These are phyloP conservation scores for Himalopsyche kuldschensis DNA, from an alignment of 2,888 invertebrate species.

Conservation along the genomic window DNA sequence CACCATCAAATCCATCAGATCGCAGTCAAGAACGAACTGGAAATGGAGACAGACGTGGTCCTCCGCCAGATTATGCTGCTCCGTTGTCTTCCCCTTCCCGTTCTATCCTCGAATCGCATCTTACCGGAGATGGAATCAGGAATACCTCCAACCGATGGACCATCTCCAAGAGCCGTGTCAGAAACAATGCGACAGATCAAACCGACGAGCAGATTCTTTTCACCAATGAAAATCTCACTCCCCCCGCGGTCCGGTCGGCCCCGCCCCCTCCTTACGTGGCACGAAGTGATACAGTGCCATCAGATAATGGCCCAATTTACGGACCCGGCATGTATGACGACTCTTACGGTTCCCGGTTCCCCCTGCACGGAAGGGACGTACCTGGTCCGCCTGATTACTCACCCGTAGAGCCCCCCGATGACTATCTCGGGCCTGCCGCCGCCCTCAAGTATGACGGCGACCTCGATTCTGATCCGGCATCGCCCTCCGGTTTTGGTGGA, in stretches of 20 bases:
- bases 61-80: constrained; percentile 48
- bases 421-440: constrained; percentile 23
- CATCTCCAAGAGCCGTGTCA: constrained; percentile 53
- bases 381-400: constrained; percentile 34
- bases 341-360: not conserved
- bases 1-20: not conserved
- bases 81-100: constrained; percentile 51
- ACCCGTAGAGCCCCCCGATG: constrained; percentile 34
- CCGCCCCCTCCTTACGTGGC: constrained; percentile 39
- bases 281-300: constrained; percentile 45
- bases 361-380: constrained; percentile 5
- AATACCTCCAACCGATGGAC: constrained; percentile 54
- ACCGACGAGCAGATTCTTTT: constrained; percentile 57
- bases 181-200: constrained; percentile 41
- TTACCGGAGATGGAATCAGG: constrained; percentile 38
- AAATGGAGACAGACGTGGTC: constrained; percentile 15
- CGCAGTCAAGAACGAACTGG: not conserved
- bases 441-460: not conserved
- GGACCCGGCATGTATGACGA: constrained; percentile 49
- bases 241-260: constrained; percentile 28
- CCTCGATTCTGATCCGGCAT: constrained; percentile 3
- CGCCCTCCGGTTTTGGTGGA: not conserved
- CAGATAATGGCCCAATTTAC: constrained; percentile 52
- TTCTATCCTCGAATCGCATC: constrained; percentile 56
- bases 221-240: constrained; percentile 53